Percentiles rank a stretch among this genome's conserved stretches.
Conservation (phyloP, 2,797 vertebrate species). For the Tinamus major region DNA sequence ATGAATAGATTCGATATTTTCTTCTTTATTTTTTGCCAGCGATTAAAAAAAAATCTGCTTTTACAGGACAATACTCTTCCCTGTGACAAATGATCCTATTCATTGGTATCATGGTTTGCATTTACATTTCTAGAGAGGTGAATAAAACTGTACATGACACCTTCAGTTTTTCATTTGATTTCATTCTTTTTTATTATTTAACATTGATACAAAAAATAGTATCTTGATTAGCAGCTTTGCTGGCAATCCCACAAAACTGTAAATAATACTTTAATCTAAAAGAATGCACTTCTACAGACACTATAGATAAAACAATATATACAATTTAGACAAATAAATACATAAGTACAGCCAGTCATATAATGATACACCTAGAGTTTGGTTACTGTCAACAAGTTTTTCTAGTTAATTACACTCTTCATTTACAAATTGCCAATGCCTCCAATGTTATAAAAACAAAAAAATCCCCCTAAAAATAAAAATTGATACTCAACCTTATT, state of each 20-base stretch:
- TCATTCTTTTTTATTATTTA: conserved; percentile 73
- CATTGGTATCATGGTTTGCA: conserved; percentile 53
- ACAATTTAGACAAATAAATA: conserved; percentile 86
- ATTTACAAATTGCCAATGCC: conserved; percentile 78
- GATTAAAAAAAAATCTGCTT: conserved; percentile 52
- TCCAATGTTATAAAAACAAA: conserved; percentile 46
- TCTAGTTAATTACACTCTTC: conserved; percentile 78
- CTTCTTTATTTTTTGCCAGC: conserved; percentile 71
- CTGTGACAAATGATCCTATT: conserved; percentile 55
- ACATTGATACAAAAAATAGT: conserved; percentile 85
- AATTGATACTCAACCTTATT: conserved; percentile 49
- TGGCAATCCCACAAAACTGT: conserved; percentile 81
- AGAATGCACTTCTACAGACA: conserved; percentile 83
- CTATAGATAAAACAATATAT: conserved; percentile 82
- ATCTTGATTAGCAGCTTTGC: conserved; percentile 83
- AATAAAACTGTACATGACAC: conserved; percentile 63
- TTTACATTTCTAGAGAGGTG: conserved; percentile 64
- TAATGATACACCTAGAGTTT: conserved; percentile 77
- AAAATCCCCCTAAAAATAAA: conserved; percentile 41
- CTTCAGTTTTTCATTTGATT: conserved; percentile 31
- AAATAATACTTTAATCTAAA: conserved; percentile 80
- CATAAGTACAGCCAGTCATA: conserved; percentile 83
- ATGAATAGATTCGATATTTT: conserved; percentile 40
- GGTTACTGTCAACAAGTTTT: conserved; percentile 76
- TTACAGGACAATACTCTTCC: conserved; percentile 67